These are phyloP conservation scores for Distichodus sexfasciatus DNA, from an alignment of 2,797 vertebrate species.

Conservation along the genomic window DNA sequence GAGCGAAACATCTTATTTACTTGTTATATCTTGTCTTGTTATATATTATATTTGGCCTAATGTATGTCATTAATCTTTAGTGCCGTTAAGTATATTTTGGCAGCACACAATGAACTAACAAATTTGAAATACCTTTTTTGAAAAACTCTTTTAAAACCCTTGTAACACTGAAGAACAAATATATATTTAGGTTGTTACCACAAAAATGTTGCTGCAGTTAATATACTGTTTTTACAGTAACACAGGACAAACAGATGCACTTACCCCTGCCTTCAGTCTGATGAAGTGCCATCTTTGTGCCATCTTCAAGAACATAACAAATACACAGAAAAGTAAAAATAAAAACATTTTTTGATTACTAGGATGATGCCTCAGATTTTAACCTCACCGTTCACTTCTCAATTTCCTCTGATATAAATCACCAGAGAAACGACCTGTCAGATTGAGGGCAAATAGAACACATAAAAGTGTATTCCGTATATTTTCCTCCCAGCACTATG, in stretches of 20 bases:
- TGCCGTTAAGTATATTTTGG: no score
- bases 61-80: no score
- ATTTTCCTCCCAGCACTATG: neutral
- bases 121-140: no score
- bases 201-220: neutral
- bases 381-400: neutral
- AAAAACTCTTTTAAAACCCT: no score
- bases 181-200: neutral
- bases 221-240: neutral
- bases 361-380: no score
- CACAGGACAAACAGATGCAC: constrained; percentile 1
- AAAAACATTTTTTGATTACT: neutral
- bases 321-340: neutral
- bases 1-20: no score
- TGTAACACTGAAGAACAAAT: no score
- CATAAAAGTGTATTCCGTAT: neutral
- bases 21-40: no score
- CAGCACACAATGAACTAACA: no score
- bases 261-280: constrained; percentile 69
- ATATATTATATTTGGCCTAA: no score
- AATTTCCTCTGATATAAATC: neutral
- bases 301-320: constrained; percentile 74
- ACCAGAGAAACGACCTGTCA: neutral
- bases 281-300: constrained; percentile 81
- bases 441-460: neutral